Evolutionary conservation across 2,797 vertebrate species (phyloP).

Genomic region (Cirrhinus molitorella): DNA sequence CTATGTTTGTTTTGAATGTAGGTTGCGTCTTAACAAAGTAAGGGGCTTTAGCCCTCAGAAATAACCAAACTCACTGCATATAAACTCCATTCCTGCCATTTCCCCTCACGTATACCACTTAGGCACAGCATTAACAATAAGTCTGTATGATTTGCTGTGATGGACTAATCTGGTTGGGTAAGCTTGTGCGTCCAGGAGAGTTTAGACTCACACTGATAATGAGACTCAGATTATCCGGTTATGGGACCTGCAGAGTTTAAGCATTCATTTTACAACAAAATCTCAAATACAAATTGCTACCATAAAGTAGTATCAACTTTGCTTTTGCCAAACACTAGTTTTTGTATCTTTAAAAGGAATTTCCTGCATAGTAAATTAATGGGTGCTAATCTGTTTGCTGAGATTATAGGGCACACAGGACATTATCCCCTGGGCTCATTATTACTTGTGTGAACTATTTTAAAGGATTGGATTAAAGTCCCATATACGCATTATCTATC

Average conservation of each 20-base stretch:
- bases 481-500: slow-evolving; percentile 56
- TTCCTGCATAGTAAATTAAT: slow-evolving; percentile 61
- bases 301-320: slow-evolving; percentile 62
- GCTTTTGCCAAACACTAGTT: slow-evolving; percentile 11
- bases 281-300: slow-evolving; percentile 33
- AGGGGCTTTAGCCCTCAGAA: slow-evolving; percentile 39
- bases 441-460: slow-evolving; percentile 81
- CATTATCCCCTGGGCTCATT: slow-evolving; percentile 75
- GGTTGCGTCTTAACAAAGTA: slow-evolving; percentile 50
- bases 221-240: slow-evolving; percentile 63
- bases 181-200: slow-evolving; percentile 55
- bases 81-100: slow-evolving; percentile 23
- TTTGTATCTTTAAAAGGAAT: slow-evolving; percentile 67
- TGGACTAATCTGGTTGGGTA: slow-evolving; percentile 68
- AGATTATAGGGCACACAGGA: slow-evolving; percentile 73
- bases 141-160: slow-evolving; percentile 56
- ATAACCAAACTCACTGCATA: slow-evolving; percentile 65
- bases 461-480: slow-evolving; percentile 75
- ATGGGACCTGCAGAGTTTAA: slow-evolving; percentile 40
- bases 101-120: slow-evolving; percentile 61
- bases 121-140: slow-evolving; percentile 74
- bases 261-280: slow-evolving; percentile 31
- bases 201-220: slow-evolving; percentile 64
- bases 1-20: slow-evolving; percentile 51
- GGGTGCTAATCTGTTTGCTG: slow-evolving; percentile 67